Conservation (phyloP, 2,888 invertebrate genomes). For the Helleia helle region DNA sequence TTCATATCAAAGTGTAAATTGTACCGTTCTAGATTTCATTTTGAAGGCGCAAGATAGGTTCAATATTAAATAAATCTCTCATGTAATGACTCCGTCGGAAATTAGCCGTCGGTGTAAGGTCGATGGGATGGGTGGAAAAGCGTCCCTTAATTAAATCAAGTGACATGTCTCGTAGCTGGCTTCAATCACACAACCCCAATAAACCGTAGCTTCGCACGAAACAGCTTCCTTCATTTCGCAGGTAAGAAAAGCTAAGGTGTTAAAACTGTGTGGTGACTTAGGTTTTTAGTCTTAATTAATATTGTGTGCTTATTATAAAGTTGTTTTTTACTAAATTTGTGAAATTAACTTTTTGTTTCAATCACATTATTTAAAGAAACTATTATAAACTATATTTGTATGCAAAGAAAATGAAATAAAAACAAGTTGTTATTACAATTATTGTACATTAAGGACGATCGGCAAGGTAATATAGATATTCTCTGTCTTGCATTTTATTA, state of each 20-base stretch:
- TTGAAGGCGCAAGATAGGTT: constrained; percentile 21
- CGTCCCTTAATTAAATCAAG: constrained; percentile 73
- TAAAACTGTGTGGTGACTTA: constrained; percentile 7
- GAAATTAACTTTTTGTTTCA: no score
- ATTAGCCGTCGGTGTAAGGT: constrained; percentile 62
- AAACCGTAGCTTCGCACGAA: constrained; percentile 52
- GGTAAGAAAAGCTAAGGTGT: constrained; percentile 11
- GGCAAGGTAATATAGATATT: no score
- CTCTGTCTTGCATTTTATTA: no score
- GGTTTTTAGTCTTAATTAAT: no score
- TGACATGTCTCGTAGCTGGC: constrained; percentile 66
- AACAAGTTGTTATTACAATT: no score
- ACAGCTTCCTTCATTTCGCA: constrained; percentile 33
- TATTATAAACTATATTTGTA: no score
- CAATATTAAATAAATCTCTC: constrained; percentile 59
- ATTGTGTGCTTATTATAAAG: no score
- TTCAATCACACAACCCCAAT: constrained; percentile 71
- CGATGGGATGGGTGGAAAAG: constrained; percentile 64
- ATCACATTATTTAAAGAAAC: no score
- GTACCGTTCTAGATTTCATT: not conserved
- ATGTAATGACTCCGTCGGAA: constrained; percentile 57
- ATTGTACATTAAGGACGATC: no score
- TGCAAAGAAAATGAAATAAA: no score
- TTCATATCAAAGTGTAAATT: no score
- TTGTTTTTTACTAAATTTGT: no score